Evolutionary conservation across 2,113 vertebrate genomes (phyloP), one percentile per base, ranked within the genome.

Genomic region (Ailurus styani): DNA sequence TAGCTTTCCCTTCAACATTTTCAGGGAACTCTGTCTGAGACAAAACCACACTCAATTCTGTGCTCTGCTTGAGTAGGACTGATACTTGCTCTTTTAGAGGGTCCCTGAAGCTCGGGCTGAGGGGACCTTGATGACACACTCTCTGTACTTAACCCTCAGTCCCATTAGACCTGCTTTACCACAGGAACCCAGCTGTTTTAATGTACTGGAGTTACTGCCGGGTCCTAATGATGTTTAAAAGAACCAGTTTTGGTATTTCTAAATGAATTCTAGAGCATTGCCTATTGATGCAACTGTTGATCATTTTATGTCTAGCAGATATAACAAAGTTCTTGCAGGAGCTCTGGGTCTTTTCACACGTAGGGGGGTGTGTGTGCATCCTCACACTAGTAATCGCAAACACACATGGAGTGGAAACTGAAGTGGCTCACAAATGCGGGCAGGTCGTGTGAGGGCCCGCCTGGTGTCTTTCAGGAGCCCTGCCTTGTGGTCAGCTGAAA

Each of bases 101-200:
- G 97, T n/a, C 77, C 57, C 62, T 5, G 47, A 85, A 47, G 40
- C 70, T 73, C 0, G 0, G 50, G 60, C n/a, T 40, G 37, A 83
- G n/a, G 34, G 57, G 47, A 91, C 75, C 64, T 62, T 85, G 13
- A 40, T 91, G 62, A 89, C 25, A n/a, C 2, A 89, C 89, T 98
- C 98, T 94, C 94, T 97, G 90, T 96, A 93, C 93, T 98, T 97
- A 97, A 97, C 96, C 45, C 45, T 0, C 81, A 77, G 85, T 96
- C 97, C 73, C 97, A 20, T 13, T 66, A 90, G 91, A 86, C 94
- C 93, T 95, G 93, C n/a, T 87, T 47, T 68, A 93, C 89, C 90
- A 85, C 75, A 91, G 95, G 96, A 97, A 97, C 84, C 96, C 98
- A 98, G 77, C 98, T 98, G 96, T 96, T 98, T 50, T 0, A 93